Evolutionary conservation across 2,797 vertebrate species (phyloP).

Genomic region (Chiroxiphia lanceolata): DNA sequence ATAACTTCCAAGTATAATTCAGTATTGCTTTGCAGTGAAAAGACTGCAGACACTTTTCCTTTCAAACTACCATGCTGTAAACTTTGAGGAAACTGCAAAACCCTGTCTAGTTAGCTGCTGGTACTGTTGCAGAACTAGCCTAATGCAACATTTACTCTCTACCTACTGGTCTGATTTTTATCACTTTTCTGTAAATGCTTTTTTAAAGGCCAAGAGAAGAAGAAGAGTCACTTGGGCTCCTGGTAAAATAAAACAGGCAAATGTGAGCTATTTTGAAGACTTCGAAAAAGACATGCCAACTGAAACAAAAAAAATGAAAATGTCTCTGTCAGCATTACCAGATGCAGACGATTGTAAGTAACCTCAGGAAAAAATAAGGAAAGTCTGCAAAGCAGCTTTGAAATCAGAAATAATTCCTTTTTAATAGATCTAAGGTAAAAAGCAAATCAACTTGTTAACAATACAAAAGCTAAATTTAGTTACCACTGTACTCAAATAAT

Average conservation of each 20-base stretch:
- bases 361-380: neutral
- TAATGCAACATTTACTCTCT: neutral
- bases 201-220: slow-evolving; percentile 82
- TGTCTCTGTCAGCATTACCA: slow-evolving; percentile 17
- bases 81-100: neutral
- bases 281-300: slow-evolving; percentile 62
- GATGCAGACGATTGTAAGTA: slow-evolving; percentile 78
- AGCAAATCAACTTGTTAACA: neutral
- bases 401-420: neutral
- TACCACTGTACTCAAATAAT: neutral
- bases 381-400: neutral
- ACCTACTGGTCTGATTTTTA: neutral
- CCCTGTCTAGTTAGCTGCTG: neutral
- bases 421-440: neutral
- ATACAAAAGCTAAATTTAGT: neutral
- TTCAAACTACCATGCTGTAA: neutral
- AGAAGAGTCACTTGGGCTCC: slow-evolving; percentile 92
- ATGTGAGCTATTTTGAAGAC: slow-evolving; percentile 43
- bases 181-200: neutral
- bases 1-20: neutral
- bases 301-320: slow-evolving; percentile 69
- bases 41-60: neutral
- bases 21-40: neutral
- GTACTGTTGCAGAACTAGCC: neutral
- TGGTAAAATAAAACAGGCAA: slow-evolving; percentile 80